Percentiles rank a stretch among this genome's conserved stretches.
Evolutionary conservation across 2,888 invertebrate genomes (phyloP).

Genomic region (Chloroclystis v-ata): DNA sequence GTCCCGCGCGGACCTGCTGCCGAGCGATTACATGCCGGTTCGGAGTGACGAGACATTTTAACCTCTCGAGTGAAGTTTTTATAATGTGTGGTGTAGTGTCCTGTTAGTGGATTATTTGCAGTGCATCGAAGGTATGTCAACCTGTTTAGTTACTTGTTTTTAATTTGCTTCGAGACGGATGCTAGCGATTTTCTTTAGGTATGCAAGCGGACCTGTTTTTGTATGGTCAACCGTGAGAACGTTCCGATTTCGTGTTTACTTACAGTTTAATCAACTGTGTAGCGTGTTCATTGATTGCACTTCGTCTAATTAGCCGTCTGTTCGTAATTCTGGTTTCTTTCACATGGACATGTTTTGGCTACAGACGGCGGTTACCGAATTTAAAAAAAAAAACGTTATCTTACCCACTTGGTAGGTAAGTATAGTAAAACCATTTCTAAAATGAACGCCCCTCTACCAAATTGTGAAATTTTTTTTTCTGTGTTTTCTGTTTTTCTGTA

Average conservation of each 20-base stretch:
- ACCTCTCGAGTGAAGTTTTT: conserved; percentile 60
- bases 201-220: conserved; percentile 68
- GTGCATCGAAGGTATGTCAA: conserved; percentile 46
- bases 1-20: conserved; percentile 29
- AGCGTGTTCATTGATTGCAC: conserved; percentile 11
- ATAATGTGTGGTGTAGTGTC: conserved; percentile 50
- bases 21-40: conserved; percentile 35
- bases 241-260: conserved; percentile 46
- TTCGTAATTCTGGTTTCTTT: neutral
- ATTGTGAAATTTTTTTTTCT: no score
- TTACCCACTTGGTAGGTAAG: no score
- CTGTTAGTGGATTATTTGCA: conserved; percentile 30
- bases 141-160: conserved; percentile 37
- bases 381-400: no score
- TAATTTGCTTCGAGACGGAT: conserved; percentile 51
- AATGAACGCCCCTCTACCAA: no score
- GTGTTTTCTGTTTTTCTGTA: no score
- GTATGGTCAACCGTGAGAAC: conserved; percentile 72
- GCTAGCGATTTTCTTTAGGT: conserved; percentile 64
- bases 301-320: conserved; percentile 1
- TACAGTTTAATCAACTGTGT: conserved; percentile 33
- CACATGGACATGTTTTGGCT: no score
- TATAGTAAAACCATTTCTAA: no score
- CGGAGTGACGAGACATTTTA: conserved; percentile 51
- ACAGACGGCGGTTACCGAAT: no score